phyloP scores from a whole-genome alignment of 2,797 vertebrate species.

The Melanotaenia maccullochi region DNA sequence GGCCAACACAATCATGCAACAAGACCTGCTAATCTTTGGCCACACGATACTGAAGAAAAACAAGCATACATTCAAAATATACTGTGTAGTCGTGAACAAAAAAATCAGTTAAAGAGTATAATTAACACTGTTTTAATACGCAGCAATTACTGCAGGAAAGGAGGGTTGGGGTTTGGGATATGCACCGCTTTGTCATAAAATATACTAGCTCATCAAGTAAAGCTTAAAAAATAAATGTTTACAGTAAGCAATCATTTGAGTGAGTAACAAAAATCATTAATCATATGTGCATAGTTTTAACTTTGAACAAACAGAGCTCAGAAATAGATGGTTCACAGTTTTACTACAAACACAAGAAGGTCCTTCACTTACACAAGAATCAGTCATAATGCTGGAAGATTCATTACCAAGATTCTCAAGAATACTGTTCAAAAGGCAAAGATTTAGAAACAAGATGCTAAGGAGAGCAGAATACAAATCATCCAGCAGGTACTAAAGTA shows the following conservation, averaged over 20 bases:
- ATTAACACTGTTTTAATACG: conserved; percentile 63
- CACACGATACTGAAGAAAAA: conserved; percentile 54
- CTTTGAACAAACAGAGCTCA: conserved; percentile 53
- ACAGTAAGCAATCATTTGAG: conserved; percentile 65
- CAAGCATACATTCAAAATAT: conserved; percentile 70
- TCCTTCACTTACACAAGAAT: conserved; percentile 59
- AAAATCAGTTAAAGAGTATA: conserved; percentile 47
- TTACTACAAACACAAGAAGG: conserved; percentile 42
- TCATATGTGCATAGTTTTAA: conserved; percentile 78
- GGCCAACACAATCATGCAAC: conserved; percentile 75
- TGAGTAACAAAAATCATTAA: conserved; percentile 69
- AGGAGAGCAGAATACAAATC: conserved; percentile 57
- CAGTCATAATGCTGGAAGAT: conserved; percentile 47
- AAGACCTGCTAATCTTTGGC: conserved; percentile 74
- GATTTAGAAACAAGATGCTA: conserved; percentile 55
- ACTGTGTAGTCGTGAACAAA: conserved; percentile 48
- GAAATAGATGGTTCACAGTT: conserved; percentile 48
- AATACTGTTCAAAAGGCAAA: conserved; percentile 69
- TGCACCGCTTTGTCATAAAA: conserved; percentile 67
- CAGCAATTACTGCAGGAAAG: conserved; percentile 52
- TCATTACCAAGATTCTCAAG: conserved; percentile 62
- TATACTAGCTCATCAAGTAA: conserved; percentile 64
- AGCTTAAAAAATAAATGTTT: conserved; percentile 66
- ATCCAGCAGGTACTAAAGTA: conserved; percentile 71
- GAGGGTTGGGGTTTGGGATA: conserved; percentile 43